These are phyloP conservation scores for Dinoponera quadriceps DNA, from an alignment of 1,140 invertebrate species.

Conservation along the genomic window DNA sequence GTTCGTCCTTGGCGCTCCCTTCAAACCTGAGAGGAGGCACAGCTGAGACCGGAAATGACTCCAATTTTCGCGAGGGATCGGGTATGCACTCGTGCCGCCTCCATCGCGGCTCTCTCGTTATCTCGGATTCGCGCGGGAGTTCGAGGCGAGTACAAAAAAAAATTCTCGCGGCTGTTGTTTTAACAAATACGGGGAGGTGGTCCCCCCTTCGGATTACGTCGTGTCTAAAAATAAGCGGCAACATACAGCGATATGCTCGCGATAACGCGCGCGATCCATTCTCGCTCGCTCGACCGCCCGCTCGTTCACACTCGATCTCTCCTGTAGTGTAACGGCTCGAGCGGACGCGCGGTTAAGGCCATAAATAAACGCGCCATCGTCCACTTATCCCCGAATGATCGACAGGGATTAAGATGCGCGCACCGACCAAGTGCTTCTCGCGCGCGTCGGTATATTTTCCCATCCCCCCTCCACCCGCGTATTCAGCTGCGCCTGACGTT, in stretches of 20 bases:
- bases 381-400: slow-evolving; percentile 48
- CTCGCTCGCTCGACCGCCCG: background rate
- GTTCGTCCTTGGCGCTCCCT: too few species aligned
- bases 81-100: background rate
- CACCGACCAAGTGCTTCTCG: background rate
- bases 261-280: slow-evolving; percentile 24
- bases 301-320: slow-evolving; percentile 45
- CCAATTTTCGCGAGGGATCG: too few species aligned
- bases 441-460: background rate
- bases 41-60: too few species aligned
- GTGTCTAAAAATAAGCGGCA: slow-evolving; percentile 43
- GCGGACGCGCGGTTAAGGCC: background rate
- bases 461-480: too few species aligned
- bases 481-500: background rate
- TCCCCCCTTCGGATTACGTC: too few species aligned
- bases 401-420: slow-evolving; percentile 52
- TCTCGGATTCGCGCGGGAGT: background rate
- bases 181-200: slow-evolving; percentile 32
- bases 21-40: too few species aligned
- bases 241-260: background rate
- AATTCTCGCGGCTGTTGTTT: slow-evolving; percentile 37
- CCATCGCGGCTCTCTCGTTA: background rate
- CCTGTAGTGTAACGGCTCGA: background rate
- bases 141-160: background rate
- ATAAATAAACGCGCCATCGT: slow-evolving; percentile 52